Evolutionary conservation across 2,888 invertebrate species (phyloP).

Genomic region (Sphaeridia pumilis): DNA sequence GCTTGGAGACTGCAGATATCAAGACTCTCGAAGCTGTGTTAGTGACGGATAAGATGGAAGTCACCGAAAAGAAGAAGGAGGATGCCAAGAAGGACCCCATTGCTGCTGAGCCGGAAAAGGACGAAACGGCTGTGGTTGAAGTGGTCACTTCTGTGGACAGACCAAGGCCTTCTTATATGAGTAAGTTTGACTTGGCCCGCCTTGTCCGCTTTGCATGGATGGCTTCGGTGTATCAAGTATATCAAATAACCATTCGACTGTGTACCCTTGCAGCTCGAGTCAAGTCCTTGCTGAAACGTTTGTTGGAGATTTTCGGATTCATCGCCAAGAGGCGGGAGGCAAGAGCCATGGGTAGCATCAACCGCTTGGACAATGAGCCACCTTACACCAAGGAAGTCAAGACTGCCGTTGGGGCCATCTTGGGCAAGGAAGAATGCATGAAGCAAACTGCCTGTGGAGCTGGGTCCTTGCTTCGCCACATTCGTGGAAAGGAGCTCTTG

Average conservation of each 20-base stretch:
- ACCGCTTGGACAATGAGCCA: slow-evolving; percentile 18
- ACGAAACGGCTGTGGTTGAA: slow-evolving; percentile 2
- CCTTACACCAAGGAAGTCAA: slow-evolving; percentile 27
- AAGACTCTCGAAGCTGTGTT: slow-evolving; percentile 1
- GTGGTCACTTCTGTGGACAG: slow-evolving; percentile 3
- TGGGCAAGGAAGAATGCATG: slow-evolving; percentile 31
- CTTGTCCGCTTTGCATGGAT: too few relatives aligned
- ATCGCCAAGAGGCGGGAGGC: slow-evolving; percentile 21
- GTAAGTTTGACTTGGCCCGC: slow-evolving; percentile 14
- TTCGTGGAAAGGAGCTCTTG: slow-evolving; percentile 33
- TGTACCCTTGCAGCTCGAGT: slow-evolving; percentile 12
- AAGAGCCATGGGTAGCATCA: slow-evolving; percentile 19
- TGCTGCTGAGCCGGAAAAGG: slow-evolving; percentile 9
- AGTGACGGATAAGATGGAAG: neutral
- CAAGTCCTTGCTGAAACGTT: slow-evolving; percentile 21
- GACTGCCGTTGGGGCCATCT: slow-evolving; percentile 30
- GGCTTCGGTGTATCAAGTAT: too few relatives aligned
- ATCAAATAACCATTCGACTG: too few relatives aligned
- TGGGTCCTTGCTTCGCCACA: slow-evolving; percentile 27
- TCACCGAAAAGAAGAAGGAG: neutral
- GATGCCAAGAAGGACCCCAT: slow-evolving; percentile 7
- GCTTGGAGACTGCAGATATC: neutral
- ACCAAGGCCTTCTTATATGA: slow-evolving; percentile 13
- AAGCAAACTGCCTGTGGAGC: slow-evolving; percentile 31
- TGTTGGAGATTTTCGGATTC: slow-evolving; percentile 27